A percentile compares a stretch with the other conserved stretches of the same genome.
phyloP scores from a whole-genome alignment of 2,113 vertebrate genomes.

The Oceanodroma tethys region DNA sequence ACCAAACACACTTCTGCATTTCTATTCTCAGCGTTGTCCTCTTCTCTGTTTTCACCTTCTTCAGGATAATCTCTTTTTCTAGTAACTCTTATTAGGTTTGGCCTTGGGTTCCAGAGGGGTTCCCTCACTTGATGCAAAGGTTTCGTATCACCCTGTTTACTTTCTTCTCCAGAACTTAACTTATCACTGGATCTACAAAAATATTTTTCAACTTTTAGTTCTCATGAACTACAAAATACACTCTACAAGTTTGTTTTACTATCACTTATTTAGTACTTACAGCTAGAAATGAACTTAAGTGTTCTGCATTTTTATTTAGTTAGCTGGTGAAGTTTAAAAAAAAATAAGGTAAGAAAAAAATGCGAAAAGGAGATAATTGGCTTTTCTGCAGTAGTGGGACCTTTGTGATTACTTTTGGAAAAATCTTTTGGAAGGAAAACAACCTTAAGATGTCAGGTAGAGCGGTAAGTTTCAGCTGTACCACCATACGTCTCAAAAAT shows the following conservation, averaged over 20 bases:
- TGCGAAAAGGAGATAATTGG: rapidly evolving
- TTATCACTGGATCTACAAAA: conserved; percentile 11
- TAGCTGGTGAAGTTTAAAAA: not conserved
- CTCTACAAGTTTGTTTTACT: not conserved
- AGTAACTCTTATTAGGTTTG: not conserved
- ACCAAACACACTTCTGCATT: not conserved
- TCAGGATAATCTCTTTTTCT: not conserved
- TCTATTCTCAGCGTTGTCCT: not conserved
- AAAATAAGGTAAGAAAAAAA: not conserved
- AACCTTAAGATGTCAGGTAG: not conserved
- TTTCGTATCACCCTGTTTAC: not conserved
- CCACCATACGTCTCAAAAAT: not conserved
- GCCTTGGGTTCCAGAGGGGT: not conserved
- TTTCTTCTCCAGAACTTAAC: not conserved
- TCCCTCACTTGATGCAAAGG: not conserved
- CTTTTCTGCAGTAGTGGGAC: not conserved
- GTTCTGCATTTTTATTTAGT: not conserved
- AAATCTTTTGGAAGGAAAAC: not conserved
- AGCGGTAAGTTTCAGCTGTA: not conserved
- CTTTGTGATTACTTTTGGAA: not conserved
- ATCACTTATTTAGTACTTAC: not conserved
- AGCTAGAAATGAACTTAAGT: not conserved
- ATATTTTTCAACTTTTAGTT: not conserved
- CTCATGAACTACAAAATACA: not conserved
- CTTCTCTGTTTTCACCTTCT: not conserved